Evolutionary conservation across 2,888 invertebrate genomes (phyloP).

Genomic region (Malachius bipustulatus): DNA sequence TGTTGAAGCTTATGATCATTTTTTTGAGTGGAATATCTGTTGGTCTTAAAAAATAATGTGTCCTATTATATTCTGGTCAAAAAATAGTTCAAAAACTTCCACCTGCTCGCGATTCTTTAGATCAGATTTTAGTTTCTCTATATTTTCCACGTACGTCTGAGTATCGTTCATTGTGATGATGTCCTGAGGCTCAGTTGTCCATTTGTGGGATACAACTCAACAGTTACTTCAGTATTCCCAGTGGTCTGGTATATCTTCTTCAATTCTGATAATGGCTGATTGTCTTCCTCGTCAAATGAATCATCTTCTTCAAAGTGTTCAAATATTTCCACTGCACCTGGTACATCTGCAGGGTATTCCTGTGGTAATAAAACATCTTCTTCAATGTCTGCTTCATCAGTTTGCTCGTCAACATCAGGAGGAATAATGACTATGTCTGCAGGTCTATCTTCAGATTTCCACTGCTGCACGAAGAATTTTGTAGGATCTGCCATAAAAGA

Average conservation of each 20-base stretch:
- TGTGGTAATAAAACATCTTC: background rate
- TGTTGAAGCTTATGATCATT: background rate
- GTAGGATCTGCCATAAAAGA: too few relatives aligned
- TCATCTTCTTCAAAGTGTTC: background rate
- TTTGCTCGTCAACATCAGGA: too few relatives aligned
- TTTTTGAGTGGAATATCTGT: too few relatives aligned
- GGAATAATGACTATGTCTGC: too few relatives aligned
- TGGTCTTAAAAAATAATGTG: too few relatives aligned
- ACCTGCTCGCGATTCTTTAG: background rate
- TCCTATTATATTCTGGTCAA: background rate
- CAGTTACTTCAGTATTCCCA: too few relatives aligned
- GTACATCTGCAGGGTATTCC: background rate
- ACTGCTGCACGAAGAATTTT: too few relatives aligned
- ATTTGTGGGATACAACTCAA: too few relatives aligned
- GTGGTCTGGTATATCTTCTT: too few relatives aligned
- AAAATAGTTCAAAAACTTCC: background rate
- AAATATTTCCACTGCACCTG: conserved; percentile 1
- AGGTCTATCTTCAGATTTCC: too few relatives aligned
- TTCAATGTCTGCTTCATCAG: too few relatives aligned
- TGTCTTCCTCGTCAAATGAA: background rate
- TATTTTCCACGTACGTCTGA: background rate
- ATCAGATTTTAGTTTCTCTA: background rate
- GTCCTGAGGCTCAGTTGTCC: too few relatives aligned
- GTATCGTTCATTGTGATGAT: background rate
- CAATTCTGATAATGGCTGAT: background rate